Percentiles rank a stretch among this genome's conserved stretches.
These are phyloP conservation scores for Muscina levida DNA, from an alignment of 2,888 invertebrate species.

Conservation along the genomic window DNA sequence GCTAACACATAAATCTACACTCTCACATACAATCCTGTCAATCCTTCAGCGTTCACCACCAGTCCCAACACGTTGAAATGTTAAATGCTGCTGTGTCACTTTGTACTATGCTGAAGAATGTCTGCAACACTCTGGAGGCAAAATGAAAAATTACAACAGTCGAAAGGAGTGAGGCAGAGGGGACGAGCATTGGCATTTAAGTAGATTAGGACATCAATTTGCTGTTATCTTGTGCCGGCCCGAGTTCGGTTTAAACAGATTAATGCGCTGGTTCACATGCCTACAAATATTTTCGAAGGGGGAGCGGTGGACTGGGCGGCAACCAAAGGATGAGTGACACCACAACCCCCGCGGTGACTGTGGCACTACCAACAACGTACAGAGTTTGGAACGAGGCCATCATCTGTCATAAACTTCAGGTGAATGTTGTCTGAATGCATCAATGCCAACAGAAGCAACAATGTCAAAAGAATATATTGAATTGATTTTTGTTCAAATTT, in stretches of 20 bases:
- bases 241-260: slow-evolving; percentile 37
- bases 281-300: background rate
- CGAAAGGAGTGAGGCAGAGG: background rate
- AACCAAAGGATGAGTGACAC: too few relatives aligned
- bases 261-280: slow-evolving; percentile 24
- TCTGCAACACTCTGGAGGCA: slow-evolving; percentile 1
- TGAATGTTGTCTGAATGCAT: background rate
- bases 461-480: background rate
- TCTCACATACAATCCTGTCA: slow-evolving; percentile 7
- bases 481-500: background rate
- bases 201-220: slow-evolving; percentile 59
- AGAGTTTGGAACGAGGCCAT: background rate
- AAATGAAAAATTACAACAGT: slow-evolving; percentile 22
- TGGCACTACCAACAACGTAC: too few relatives aligned
- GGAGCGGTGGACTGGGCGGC: background rate
- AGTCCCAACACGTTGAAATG: slow-evolving; percentile 6
- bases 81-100: background rate
- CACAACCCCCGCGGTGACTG: too few relatives aligned
- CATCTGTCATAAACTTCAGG: background rate
- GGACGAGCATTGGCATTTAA: slow-evolving; percentile 28
- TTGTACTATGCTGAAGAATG: background rate
- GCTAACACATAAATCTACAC: too few relatives aligned
- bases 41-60: background rate
- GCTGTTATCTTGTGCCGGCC: slow-evolving; percentile 39
- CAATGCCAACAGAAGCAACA: background rate